Base-by-base conservation (phyloP, 1,140 invertebrate genomes). In the Drosophila fuyamai region DNA sequence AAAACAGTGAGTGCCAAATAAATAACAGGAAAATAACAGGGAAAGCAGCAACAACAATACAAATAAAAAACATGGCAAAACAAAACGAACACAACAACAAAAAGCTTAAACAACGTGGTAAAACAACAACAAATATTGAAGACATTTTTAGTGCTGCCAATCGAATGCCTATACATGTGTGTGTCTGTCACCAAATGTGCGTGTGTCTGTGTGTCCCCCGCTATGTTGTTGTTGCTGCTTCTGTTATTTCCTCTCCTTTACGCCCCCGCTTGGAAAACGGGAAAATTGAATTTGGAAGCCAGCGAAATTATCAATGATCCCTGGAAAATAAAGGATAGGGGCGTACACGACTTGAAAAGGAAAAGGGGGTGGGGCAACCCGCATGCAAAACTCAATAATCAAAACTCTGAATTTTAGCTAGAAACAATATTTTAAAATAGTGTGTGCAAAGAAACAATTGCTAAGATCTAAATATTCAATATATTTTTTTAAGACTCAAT, bases 1-100 rank as follows among this genome's bases (percentile, higher is more conserved):
- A 41, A 41, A 74, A 50, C 59, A 61, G 80, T 83, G 80, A 83
- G 80, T 83, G 80, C 50, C 60, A 77, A 81, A 62, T 16, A 73
- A 78, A 58, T 63, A 48, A 51, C 55, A 47, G 44, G 65, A 57
- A 36, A 79, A 41, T n/a, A 72, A 32, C 27, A 61, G 67, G n/a
- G 65, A 68, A 70, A 70, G 65, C 67, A 70, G 41, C 67, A 70
- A 46, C 40, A 68, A 46, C 40, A 68, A 70, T 14, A 51, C 36
- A 67, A 51, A 51, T 63, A 54, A 62, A 71, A 68, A 71, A 68
- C 32, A 68, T 41, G 40, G 61, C 60, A 51, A 65, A 67, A 44
- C 65, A 27, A 53, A 54, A 18, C 32, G n/a, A 38, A 40, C 29
- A 32, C 29, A 60, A 48, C 18, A 67, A 41, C 18, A 48, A 67